Conservation (phyloP, 2,113 vertebrate genomes). For the Lepus americanus region DNA sequence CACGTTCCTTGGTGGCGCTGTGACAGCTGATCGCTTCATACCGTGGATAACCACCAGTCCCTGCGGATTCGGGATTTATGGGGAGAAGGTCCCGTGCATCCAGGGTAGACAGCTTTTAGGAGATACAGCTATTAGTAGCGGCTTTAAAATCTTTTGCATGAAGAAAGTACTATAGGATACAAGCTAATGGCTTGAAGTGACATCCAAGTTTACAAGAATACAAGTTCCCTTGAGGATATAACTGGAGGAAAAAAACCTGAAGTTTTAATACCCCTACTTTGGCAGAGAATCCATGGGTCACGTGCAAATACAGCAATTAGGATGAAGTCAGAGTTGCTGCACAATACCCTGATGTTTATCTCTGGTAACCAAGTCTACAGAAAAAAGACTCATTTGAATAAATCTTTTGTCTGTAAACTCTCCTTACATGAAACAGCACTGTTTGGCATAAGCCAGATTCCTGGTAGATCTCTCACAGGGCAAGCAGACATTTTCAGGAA, state of each 20-base stretch:
- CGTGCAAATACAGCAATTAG: slow-evolving; percentile 50
- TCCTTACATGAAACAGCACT: slow-evolving; percentile 63
- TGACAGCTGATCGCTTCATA: slow-evolving; percentile 27
- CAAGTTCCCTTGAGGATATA: slow-evolving; percentile 20
- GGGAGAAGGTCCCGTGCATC: not conserved
- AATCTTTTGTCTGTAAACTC: slow-evolving; percentile 59
- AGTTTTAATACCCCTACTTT: slow-evolving; percentile 46
- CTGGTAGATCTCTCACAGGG: slow-evolving; percentile 54
- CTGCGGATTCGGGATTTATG: slow-evolving; percentile 27
- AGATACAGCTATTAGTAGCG: not conserved
- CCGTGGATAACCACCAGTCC: slow-evolving; percentile 21
- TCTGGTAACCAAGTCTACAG: slow-evolving; percentile 54
- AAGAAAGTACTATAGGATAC: slow-evolving; percentile 47
- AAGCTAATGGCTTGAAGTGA: slow-evolving; percentile 47
- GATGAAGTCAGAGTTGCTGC: slow-evolving; percentile 48
- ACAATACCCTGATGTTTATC: slow-evolving; percentile 65
- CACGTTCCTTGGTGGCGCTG: not conserved
- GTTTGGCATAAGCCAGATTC: slow-evolving; percentile 57
- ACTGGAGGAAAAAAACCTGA: not conserved
- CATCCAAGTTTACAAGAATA: slow-evolving; percentile 67
- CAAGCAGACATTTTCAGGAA: slow-evolving; percentile 51
- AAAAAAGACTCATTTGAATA: slow-evolving; percentile 65
- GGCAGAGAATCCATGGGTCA: slow-evolving; percentile 52
- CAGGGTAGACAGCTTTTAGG: not conserved
- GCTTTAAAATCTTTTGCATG: slow-evolving; percentile 41